These are phyloP conservation scores for Dolichoris vasculosae DNA, from an alignment of 1,140 invertebrate genomes.

Conservation along the genomic window DNA sequence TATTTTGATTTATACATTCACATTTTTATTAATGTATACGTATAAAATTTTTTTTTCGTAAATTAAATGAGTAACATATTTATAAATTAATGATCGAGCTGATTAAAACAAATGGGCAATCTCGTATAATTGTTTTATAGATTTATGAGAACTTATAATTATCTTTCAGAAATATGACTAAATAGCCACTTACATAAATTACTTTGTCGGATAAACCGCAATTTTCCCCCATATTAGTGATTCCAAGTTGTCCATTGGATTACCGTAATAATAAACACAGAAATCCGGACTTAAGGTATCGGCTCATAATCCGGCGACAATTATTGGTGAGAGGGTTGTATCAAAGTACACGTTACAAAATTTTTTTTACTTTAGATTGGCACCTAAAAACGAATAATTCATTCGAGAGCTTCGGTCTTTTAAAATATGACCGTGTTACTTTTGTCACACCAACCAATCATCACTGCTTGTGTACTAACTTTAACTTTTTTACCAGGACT, in stretches of 20 bases:
- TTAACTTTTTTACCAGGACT: not conserved
- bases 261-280: not conserved
- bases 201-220: not conserved
- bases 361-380: not conserved
- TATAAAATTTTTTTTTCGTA: too few species aligned
- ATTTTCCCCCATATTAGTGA: not conserved
- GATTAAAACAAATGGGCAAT: too few species aligned
- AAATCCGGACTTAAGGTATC: not conserved
- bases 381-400: not conserved
- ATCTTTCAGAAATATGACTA: not conserved
- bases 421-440: too few species aligned
- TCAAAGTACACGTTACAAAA: not conserved
- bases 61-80: too few species aligned
- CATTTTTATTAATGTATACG: too few species aligned
- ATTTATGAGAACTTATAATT: not conserved
- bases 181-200: not conserved
- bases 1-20: too few species aligned
- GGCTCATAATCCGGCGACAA: not conserved
- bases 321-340: not conserved
- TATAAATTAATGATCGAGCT: too few species aligned
- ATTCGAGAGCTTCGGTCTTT: not conserved
- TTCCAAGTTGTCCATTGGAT: not conserved
- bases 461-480: not conserved
- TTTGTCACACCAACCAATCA: not conserved
- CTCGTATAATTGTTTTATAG: too few species aligned